Evolutionary conservation across 2,888 invertebrate species (phyloP).

Genomic region (Cephus sareptanus): DNA sequence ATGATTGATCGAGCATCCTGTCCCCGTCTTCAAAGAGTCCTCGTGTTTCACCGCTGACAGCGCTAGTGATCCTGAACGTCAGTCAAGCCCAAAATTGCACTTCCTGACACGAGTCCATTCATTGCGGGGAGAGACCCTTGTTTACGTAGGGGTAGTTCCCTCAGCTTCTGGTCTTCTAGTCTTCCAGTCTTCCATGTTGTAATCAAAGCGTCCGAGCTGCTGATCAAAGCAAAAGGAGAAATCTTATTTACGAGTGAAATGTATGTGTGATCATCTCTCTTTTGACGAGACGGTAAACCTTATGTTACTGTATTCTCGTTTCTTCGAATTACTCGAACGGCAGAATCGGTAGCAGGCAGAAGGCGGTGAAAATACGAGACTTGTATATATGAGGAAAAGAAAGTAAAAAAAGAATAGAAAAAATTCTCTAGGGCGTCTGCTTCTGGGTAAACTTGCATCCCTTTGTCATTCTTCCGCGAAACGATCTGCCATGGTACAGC

Average conservation of each 20-base stretch:
- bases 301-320: not conserved
- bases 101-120: slow-evolving; percentile 6
- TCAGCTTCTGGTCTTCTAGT: slow-evolving; percentile 6
- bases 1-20: not conserved
- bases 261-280: not conserved
- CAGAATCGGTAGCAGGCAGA: not conserved
- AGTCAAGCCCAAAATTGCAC: not conserved
- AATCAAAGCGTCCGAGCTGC: not conserved
- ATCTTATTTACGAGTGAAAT: not conserved
- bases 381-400: not conserved
- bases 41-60: not conserved
- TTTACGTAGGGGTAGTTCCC: slow-evolving; percentile 16
- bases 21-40: not conserved
- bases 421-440: slow-evolving; percentile 25
- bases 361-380: not conserved
- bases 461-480: slow-evolving; percentile 32
- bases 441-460: slow-evolving; percentile 24
- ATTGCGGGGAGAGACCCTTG: slow-evolving; percentile 14
- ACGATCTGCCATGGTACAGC: slow-evolving; percentile 16
- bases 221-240: not conserved
- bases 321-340: not conserved
- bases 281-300: not conserved
- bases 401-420: not conserved
- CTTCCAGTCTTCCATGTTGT: slow-evolving; percentile 12
- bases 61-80: not conserved